Conservation (phyloP, 2,888 invertebrate species). For the Philereme vetulata region DNA sequence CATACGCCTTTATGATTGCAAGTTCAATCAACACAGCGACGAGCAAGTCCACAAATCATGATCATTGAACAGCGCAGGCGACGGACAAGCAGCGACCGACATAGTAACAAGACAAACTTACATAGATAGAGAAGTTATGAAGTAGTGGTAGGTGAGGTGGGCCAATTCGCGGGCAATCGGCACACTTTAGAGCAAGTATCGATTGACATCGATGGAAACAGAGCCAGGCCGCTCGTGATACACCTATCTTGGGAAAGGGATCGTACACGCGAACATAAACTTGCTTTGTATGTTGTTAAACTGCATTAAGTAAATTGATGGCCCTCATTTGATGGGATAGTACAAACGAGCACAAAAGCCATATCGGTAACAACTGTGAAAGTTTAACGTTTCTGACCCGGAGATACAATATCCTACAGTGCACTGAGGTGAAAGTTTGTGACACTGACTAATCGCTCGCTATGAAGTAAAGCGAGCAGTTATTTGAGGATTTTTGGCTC, state of each 20-base stretch:
- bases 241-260: slow-evolving; percentile 42
- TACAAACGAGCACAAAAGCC: slow-evolving; percentile 53
- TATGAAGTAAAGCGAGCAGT: slow-evolving; percentile 52
- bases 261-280: slow-evolving; percentile 26
- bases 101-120: slow-evolving; percentile 11
- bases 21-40: slow-evolving; percentile 19
- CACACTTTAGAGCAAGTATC: slow-evolving; percentile 54
- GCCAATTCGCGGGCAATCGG: slow-evolving; percentile 44
- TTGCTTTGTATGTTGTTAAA: slow-evolving; percentile 22
- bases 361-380: slow-evolving; percentile 64
- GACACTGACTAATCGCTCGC: slow-evolving; percentile 71
- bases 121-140: background rate
- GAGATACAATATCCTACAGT: slow-evolving; percentile 65
- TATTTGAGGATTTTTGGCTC: slow-evolving; percentile 49
- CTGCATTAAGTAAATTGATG: slow-evolving; percentile 50
- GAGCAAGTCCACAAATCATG: slow-evolving; percentile 16
- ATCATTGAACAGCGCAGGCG: slow-evolving; percentile 9
- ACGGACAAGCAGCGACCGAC: slow-evolving; percentile 6
- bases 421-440: slow-evolving; percentile 72
- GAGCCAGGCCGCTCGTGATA: slow-evolving; percentile 47
- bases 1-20: slow-evolving; percentile 11
- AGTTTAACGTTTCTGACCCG: slow-evolving; percentile 59
- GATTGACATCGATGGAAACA: slow-evolving; percentile 60
- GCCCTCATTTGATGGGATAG: slow-evolving; percentile 51
- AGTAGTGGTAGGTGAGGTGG: slow-evolving; percentile 31